Evolutionary conservation across 92 coral and sea anemone genomes (phyloP), one percentile per base, ranked within the genome.

Genomic region (Meandrina meandrites): DNA sequence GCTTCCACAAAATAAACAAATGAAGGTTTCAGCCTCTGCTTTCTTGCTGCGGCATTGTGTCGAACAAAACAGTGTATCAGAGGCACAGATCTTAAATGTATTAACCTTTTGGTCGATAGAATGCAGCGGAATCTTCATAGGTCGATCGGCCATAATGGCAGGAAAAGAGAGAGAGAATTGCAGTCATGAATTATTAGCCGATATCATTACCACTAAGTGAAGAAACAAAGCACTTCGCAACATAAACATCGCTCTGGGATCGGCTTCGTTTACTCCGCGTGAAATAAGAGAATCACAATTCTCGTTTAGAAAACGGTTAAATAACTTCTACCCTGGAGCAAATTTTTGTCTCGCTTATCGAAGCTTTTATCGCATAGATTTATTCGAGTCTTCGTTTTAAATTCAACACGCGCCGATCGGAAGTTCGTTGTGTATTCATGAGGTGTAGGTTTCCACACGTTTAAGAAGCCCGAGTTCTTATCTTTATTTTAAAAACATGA

Each of bases 381-480:
- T 64, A 64, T 64, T 24, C 70, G 17, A 10, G 14, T 28, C 34
- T 27, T 66, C 47, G 48, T 15, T 69, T 74, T 18, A 36, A 16
- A 11, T 73, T 18, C 57, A 15, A 71, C 87, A 83, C 80, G 87
- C 87, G 67, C 54, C 62, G 5, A 73, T 57, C 79, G 87, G 80
- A 83, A 83, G 87, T 37, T 34, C 51, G 86, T 83, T 47, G 14
- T 83, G 21, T 37, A 72, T 83, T 53, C 54, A n/a, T 56, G 1
- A 24, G 35, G 37, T 69, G 16, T 69, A 36, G 76, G 76, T 69
- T 71, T 75, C 79, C 53, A 69, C 79, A 54, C 70, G 74, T 34
- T 45, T 27, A 7, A 70, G 13, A 51, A 34, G 78, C 79, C 32
- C 32, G 71, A 22, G 34, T 5, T 5, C 24, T 4, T 72, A 32